Evolutionary conservation across 2,888 invertebrate species (phyloP), one percentile per base, ranked within the genome.

Genomic region (Mellilla xanthometata): DNA sequence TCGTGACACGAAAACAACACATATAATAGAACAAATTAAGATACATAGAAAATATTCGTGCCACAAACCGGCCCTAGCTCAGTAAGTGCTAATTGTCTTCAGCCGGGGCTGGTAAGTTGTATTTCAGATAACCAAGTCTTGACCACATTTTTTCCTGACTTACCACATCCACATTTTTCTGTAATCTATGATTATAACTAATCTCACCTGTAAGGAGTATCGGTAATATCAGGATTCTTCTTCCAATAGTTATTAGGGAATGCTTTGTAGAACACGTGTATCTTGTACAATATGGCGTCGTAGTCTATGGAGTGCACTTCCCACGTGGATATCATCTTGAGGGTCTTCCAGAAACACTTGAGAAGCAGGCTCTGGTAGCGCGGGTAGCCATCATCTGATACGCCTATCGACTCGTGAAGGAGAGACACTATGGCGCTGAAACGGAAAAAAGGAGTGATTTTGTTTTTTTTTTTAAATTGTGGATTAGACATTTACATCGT

Each of bases 261-360:
- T 12, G 95, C 94, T 74, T 95, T 94, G 68, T 98, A 93, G 83
- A 99, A 99, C 54, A 94, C 88, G 70, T 98, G 97, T 49, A 97
- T 94, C 77, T 97, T 97, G 45, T 93, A 88, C 10, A 99, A 85
- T 42, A 96, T 93, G 1, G 92, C 91, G 70, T 95, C 95, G 58
- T 95, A 96, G 76, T 95, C 94, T 15, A 96, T 90, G 2, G 93
- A 92, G 69, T 93, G 92, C 5, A 91, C 91, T 23, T 93, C 92
- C 93, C 97, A 96, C 35, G 94, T 93, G 0, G 96, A 93, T 68
- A 99, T 93, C 81, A 95, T 93, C 80, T 97, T 96, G 9, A 97
- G 93, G 46, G 97, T 95, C 73, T 97, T 96, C 99, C 99, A 99
- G 72, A 98, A 92, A 76, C 98, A 99, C 87, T 98, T 97, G 92